Percentiles rank a stretch among this genome's conserved stretches.
These are phyloP conservation scores for Sthenelais limicola DNA, from an alignment of 2,888 invertebrate species.

Conservation along the genomic window DNA sequence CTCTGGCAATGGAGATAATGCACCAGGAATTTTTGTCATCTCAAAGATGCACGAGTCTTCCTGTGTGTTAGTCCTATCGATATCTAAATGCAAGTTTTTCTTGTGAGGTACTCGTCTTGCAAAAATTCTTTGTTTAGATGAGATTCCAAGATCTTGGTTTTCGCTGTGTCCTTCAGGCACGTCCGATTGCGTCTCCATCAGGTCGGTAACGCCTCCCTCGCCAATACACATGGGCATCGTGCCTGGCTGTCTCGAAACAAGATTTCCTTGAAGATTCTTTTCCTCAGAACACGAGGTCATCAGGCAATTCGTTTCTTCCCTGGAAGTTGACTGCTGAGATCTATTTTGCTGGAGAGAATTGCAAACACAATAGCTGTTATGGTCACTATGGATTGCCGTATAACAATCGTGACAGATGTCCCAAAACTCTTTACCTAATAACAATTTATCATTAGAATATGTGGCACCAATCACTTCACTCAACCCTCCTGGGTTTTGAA, in stretches of 20 bases:
- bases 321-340: background rate
- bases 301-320: background rate
- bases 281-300: too few species aligned
- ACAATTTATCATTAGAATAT: background rate
- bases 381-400: background rate
- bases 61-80: background rate
- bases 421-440: slow-evolving; percentile 5
- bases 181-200: too few species aligned
- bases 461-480: background rate
- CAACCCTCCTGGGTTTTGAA: background rate
- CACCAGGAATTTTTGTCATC: background rate
- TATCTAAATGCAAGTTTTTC: background rate
- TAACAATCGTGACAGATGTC: slow-evolving; percentile 4
- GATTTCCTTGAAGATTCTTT: too few species aligned
- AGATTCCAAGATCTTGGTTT: too few species aligned
- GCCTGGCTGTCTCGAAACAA: too few species aligned
- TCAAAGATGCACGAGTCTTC: background rate
- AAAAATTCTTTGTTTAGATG: too few species aligned
- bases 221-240: too few species aligned
- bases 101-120: background rate
- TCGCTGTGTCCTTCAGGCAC: too few species aligned
- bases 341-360: background rate
- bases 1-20: slow-evolving; percentile 3
- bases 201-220: too few species aligned
- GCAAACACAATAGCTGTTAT: background rate